A percentile compares a stretch with the other conserved stretches of the same genome.
phyloP scores from a whole-genome alignment of 1,140 invertebrate species.

The Gerris buenoi region DNA sequence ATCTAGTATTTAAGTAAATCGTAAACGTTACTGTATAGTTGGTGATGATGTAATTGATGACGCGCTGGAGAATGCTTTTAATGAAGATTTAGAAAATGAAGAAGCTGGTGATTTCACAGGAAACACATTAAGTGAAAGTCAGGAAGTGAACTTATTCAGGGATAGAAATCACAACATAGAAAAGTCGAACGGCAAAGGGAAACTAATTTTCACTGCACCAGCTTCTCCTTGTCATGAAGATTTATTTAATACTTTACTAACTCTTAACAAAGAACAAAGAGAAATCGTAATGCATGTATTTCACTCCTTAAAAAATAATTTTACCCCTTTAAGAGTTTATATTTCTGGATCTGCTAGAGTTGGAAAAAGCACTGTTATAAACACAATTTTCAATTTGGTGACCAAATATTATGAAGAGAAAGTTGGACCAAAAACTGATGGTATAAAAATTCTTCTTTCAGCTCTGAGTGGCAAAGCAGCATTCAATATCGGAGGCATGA shows the following conservation, averaged over 20 bases:
- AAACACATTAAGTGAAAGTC: too few species aligned
- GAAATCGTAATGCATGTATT: not conserved
- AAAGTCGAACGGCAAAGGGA: too few species aligned
- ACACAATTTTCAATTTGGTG: not conserved
- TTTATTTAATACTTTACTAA: not conserved
- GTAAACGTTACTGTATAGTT: too few species aligned
- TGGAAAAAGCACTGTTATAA: not conserved
- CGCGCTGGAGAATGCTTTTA: too few species aligned
- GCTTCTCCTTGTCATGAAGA: too few species aligned
- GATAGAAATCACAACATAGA: too few species aligned
- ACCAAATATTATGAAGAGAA: not conserved
- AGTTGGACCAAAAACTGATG: not conserved
- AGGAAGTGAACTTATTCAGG: too few species aligned
- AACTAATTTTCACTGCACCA: too few species aligned
- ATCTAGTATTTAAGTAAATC: too few species aligned
- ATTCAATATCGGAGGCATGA: not conserved
- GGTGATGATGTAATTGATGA: too few species aligned
- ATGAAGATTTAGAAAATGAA: too few species aligned
- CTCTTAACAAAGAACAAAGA: not conserved
- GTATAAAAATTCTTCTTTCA: not conserved
- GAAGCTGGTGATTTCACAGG: too few species aligned
- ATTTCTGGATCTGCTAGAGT: slow-evolving; percentile 8
- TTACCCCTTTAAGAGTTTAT: not conserved
- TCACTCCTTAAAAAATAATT: not conserved
- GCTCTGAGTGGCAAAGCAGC: not conserved